Conservation (phyloP, 2,888 invertebrate species). For the Aporophyla lueneburgensis region DNA sequence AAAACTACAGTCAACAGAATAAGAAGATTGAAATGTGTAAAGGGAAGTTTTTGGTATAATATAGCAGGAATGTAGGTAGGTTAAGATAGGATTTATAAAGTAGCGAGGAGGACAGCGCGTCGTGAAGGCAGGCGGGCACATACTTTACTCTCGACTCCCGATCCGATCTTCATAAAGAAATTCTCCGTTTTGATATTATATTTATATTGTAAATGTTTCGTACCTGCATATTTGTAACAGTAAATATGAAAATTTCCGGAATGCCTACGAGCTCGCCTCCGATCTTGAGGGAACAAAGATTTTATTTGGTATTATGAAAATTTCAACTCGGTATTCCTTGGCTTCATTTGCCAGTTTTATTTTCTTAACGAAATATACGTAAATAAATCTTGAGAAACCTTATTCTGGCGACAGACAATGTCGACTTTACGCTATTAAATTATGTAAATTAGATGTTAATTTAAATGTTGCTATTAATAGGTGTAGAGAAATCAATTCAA, state of each 20-base stretch:
- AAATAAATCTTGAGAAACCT: slow-evolving; percentile 16
- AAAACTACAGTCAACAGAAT: slow-evolving; percentile 19
- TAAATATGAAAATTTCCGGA: slow-evolving; percentile 91
- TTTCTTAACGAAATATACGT: slow-evolving; percentile 33
- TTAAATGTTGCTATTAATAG: slow-evolving; percentile 25
- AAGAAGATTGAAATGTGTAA: slow-evolving; percentile 14
- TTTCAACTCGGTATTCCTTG: slow-evolving; percentile 73
- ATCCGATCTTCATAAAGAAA: slow-evolving; percentile 91
- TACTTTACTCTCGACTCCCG: slow-evolving; percentile 87
- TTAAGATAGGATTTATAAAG: slow-evolving; percentile 79
- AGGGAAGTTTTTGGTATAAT: slow-evolving; percentile 43
- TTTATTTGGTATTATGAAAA: slow-evolving; percentile 84
- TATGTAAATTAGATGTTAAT: slow-evolving; percentile 37
- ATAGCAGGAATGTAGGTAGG: slow-evolving; percentile 57
- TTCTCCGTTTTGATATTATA: slow-evolving; percentile 91
- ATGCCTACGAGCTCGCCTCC: slow-evolving; percentile 86
- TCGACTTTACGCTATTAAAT: slow-evolving; percentile 11
- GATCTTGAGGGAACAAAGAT: slow-evolving; percentile 86
- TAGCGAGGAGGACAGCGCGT: slow-evolving; percentile 77
- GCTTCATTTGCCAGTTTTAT: slow-evolving; percentile 66
- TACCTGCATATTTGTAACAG: slow-evolving; percentile 91
- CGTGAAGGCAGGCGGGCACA: slow-evolving; percentile 80
- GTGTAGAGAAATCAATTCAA: slow-evolving; percentile 34
- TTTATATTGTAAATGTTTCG: slow-evolving; percentile 90
- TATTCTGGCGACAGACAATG: slow-evolving; percentile 6